A percentile compares a stretch with the other conserved stretches of the same genome.
These are phyloP conservation scores for Diorhabda carinulata DNA, from an alignment of 1,140 invertebrate genomes.

Conservation along the genomic window DNA sequence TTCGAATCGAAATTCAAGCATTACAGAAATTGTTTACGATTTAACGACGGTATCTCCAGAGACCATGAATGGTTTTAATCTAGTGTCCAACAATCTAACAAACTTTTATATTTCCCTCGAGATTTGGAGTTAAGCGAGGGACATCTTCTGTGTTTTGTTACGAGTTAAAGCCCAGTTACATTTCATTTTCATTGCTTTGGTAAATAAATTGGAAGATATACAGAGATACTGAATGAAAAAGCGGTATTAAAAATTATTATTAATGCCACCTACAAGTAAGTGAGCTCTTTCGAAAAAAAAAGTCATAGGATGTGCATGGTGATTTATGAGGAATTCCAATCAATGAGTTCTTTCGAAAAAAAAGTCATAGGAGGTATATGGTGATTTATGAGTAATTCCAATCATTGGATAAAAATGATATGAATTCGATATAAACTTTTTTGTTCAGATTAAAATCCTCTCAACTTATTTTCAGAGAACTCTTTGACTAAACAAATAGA, in stretches of 20 bases:
- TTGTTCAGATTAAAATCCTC: too few species aligned
- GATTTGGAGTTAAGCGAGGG: not conserved
- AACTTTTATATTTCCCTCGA: constrained; percentile 1
- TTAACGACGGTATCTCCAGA: not conserved
- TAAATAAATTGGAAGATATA: not conserved
- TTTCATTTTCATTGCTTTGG: constrained; percentile 2
- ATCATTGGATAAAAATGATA: too few species aligned
- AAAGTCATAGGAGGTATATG: too few species aligned
- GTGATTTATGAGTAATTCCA: too few species aligned
- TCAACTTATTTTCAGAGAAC: too few species aligned
- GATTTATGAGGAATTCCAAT: too few species aligned
- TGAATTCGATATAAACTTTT: too few species aligned
- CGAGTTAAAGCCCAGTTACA: not conserved
- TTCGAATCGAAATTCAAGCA: not conserved
- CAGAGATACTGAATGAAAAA: not conserved
- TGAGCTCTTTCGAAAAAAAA: too few species aligned
- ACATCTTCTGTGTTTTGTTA: not conserved
- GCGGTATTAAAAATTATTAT: not conserved
- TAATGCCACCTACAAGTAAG: not conserved
- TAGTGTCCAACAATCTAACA: constrained; percentile 2
- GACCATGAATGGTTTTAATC: constrained; percentile 2
- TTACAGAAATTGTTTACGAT: not conserved
- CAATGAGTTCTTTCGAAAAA: too few species aligned
- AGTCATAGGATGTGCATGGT: too few species aligned
- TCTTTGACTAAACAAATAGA: too few species aligned